These are phyloP conservation scores for Charaxes varanes DNA, from an alignment of 1,140 invertebrate species.

Conservation along the genomic window DNA sequence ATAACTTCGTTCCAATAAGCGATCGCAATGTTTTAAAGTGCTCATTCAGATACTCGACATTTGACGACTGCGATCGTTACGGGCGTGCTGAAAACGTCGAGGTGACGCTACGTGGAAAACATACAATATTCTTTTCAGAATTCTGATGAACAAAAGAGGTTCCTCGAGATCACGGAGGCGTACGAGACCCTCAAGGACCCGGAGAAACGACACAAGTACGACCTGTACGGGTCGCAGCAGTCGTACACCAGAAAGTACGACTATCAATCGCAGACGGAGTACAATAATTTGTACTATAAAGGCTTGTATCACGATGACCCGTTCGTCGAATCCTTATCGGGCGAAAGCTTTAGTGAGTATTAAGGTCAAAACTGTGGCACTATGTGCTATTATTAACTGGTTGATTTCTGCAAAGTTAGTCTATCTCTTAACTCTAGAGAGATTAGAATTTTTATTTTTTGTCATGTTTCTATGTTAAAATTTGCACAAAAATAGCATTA, in stretches of 20 bases:
- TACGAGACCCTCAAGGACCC: slow-evolving; percentile 92
- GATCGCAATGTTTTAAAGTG: no score
- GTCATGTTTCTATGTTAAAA: no score
- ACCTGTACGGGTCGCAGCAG: slow-evolving; percentile 85
- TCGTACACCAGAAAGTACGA: slow-evolving; percentile 67
- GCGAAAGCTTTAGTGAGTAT: slow-evolving; percentile 84
- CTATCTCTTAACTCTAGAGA: no score
- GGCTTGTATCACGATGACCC: slow-evolving; percentile 92
- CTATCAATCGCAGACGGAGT: slow-evolving; percentile 85
- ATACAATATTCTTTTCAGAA: slow-evolving; percentile 67
- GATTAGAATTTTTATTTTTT: not conserved
- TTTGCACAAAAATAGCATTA: no score
- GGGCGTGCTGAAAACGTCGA: no score
- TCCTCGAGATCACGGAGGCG: slow-evolving; percentile 85
- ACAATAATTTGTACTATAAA: slow-evolving; percentile 89
- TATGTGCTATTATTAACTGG: no score
- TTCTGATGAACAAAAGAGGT: slow-evolving; percentile 82
- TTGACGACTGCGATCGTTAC: no score
- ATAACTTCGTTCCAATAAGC: no score
- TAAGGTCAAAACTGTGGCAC: no score
- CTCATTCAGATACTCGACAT: no score
- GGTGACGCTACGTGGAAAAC: no score
- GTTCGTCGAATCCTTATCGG: slow-evolving; percentile 85
- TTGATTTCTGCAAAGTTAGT: no score
- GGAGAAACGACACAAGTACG: slow-evolving; percentile 85